Evolutionary conservation across 2,113 vertebrate species (phyloP), one percentile per base, ranked within the genome.

Genomic region (Sinocyclocheilus maitianheensis): DNA sequence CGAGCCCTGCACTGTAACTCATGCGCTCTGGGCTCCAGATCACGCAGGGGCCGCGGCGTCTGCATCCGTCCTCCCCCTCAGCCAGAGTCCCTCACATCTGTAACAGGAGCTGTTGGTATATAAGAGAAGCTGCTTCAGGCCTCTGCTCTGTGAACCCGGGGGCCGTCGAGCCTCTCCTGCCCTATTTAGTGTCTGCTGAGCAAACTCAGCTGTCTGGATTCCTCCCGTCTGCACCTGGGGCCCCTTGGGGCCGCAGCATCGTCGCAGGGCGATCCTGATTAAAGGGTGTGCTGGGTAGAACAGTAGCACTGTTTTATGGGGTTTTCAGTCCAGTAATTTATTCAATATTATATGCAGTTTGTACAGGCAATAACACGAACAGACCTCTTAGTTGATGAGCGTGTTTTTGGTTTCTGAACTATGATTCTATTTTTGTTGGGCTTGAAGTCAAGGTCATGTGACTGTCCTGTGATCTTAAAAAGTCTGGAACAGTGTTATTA

Each of bases 71-170:
- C 37, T 37, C 37, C 37, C 37, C 37, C 37, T 37, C 62, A 77
- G n/a, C 63, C 92, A 43, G 69, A 43, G 69, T 43, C 87, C 88
- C 86, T 89, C 91, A 91, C 91, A 92, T 93, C 93, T 94, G 94
- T 94, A 95, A 94, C 91, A 90, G 91, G 93, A 95, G 93, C 94
- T 91, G 91, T 85, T 84, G 77, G 20, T 75, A 90, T 90, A 91
- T 95, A 94, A 93, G 94, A 94, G 95, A 94, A 94, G 93, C 93
- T 88, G 91, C 90, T 91, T 87, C 88, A 90, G 89, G 90, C 90
- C 87, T 89, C 88, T 88, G 90, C 90, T 69, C 55, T 55, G 85
- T 86, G 91, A 87, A 88, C 89, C 89, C 88, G 87, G 78, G 75
- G 82, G 91, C 30, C 30, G 30, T 34, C 30, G 30, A 34, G 30